These are phyloP conservation scores for crab-eating macaque (Macaca fascicularis) DNA, from an alignment of 2,113 vertebrate species.

Conservation along the genomic window DNA sequence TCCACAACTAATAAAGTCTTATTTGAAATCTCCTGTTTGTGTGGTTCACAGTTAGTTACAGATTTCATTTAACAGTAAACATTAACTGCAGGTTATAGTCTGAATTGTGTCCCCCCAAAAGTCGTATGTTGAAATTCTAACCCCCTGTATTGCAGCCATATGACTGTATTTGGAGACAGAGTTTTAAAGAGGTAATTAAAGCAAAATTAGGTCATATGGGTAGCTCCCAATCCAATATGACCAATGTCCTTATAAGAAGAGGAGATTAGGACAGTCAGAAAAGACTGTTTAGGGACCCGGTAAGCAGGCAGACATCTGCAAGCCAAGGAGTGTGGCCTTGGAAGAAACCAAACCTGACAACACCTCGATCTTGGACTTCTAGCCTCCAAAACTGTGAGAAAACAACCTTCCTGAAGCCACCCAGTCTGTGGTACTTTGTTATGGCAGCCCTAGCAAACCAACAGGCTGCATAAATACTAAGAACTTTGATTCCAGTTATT, in stretches of 20 bases:
- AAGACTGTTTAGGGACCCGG: neutral
- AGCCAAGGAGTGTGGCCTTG: neutral
- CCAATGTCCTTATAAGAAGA: neutral
- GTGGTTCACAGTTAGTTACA: neutral
- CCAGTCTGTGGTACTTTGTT: neutral
- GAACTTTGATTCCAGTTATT: neutral
- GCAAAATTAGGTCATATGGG: neutral
- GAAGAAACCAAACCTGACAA: neutral
- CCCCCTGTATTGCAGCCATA: neutral
- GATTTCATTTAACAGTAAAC: neutral
- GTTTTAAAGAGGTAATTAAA: neutral
- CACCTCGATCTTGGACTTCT: neutral
- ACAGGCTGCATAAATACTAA: neutral
- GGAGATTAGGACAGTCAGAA: neutral
- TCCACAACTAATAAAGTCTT: neutral
- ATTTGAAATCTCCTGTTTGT: neutral
- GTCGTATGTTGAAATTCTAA: neutral
- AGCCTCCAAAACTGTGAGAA: neutral
- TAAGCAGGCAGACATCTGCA: neutral
- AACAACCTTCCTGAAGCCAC: neutral
- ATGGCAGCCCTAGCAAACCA: neutral
- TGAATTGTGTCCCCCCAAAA: neutral
- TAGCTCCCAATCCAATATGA: neutral
- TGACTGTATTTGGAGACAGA: neutral
- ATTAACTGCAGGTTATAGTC: neutral